Base-by-base conservation (phyloP, 2,888 invertebrate genomes). In the Aelia acuminata region DNA sequence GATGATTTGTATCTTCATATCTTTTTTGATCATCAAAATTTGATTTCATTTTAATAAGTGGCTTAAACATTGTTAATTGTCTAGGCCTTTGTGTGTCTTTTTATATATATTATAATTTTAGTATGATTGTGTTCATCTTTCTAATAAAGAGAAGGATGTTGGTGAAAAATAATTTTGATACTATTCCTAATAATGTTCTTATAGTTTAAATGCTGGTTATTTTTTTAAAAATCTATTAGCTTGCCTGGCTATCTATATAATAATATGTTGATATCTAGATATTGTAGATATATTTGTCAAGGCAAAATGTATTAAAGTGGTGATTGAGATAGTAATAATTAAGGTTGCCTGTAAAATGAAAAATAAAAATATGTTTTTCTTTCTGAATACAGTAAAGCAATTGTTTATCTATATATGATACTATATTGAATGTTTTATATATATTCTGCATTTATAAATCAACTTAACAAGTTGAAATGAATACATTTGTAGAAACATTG, bases 371-470 rank as follows among this genome's bases (percentile, higher is more conserved):
- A 63, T 31, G 31, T 57, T 57, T 0, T 63, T 63, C 11, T 31
- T 63, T 63, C 31, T 31, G 63, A 63, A 18, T 63, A 63, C 31
- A 63, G 15, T 63, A 31, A 31, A 31, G 31, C 63, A 63, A n/a
- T 43, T 31, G 13, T 80, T 43, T 80, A 80, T n/a, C 43, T 39
- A 39, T 75, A 39, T 75, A n/a, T 35, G 43, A 22, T n/a, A n/a
- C n/a, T n/a, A n/a, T n/a, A n/a, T 80, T 43, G 22, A 80, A 80
- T 22, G 80, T 80, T 80, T 43, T 80, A 80, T 80, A 43, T 39
- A 80, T 43, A 43, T 80, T 80, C 80, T 80, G 80, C 80, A 80
- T 80, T 80, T 80, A 80, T 80, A 80, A 43, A 80, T 80, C 80
- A 80, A 80, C 80, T 43, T 43, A n/a, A 31, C 31, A 63, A 31